Evolutionary conservation across 2,888 invertebrate species (phyloP).

Genomic region (Latheticus oryzae): DNA sequence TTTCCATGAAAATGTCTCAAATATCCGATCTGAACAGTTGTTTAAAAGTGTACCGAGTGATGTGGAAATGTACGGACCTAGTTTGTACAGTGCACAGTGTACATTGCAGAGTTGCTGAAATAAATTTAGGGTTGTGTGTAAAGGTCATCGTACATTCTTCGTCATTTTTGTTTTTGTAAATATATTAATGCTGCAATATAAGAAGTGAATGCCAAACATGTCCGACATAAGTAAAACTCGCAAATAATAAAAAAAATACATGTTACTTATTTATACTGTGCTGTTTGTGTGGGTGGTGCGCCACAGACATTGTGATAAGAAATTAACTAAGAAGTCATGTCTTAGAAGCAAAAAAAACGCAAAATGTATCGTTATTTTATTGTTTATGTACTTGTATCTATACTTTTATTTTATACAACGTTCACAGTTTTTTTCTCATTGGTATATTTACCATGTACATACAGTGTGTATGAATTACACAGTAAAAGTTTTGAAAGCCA

Average conservation of each 20-base stretch:
- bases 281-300: constrained; percentile 64
- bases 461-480: constrained; percentile 64
- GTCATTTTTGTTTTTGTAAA: constrained; percentile 49
- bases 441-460: constrained; percentile 64
- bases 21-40: constrained; percentile 29
- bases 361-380: constrained; percentile 65
- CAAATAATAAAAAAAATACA: constrained; percentile 61
- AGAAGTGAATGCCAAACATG: constrained; percentile 60
- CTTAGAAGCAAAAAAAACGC: constrained; percentile 56
- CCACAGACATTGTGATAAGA: constrained; percentile 66
- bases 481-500: constrained; percentile 61
- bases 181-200: constrained; percentile 58
- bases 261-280: constrained; percentile 67
- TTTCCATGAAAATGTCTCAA: constrained; percentile 42
- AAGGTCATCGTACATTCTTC: constrained; percentile 35
- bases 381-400: constrained; percentile 65
- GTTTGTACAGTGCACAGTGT: constrained; percentile 43
- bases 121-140: constrained; percentile 39
- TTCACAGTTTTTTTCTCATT: constrained; percentile 61
- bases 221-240: constrained; percentile 62
- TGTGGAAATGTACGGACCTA: constrained; percentile 38
- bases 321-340: constrained; percentile 63
- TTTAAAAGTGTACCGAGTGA: constrained; percentile 27
- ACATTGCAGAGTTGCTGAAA: constrained; percentile 36
- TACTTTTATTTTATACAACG: constrained; percentile 65